Evolutionary conservation across 2,888 invertebrate genomes (phyloP).

Genomic region (Elmis aenea): DNA sequence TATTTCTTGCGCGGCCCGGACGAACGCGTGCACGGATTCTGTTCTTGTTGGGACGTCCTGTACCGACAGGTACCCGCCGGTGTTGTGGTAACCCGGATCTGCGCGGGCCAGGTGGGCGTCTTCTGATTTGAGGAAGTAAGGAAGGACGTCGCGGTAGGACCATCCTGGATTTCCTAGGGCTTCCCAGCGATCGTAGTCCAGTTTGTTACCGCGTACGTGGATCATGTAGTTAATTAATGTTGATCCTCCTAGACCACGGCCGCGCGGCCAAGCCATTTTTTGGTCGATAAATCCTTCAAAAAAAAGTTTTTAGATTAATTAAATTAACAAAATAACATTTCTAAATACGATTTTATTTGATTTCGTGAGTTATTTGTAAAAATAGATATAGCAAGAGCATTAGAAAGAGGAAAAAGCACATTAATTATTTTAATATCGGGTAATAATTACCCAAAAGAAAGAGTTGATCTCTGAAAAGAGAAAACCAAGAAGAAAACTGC

Average conservation of each 20-base stretch:
- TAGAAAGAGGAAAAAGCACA: no score
- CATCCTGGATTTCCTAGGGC: constrained; percentile 47
- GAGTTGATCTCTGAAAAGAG: no score
- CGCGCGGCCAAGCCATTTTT: constrained; percentile 46
- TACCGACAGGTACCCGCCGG: constrained; percentile 43
- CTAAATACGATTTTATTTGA: no score
- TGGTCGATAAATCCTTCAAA: constrained; percentile 45
- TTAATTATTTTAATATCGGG: no score
- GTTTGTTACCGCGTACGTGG: constrained; percentile 53
- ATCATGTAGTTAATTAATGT: constrained; percentile 49
- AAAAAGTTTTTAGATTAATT: no score
- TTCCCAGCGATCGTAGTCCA: constrained; percentile 63
- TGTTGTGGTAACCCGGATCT: constrained; percentile 40
- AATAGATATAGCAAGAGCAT: no score
- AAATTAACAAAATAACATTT: no score
- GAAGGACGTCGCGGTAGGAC: constrained; percentile 48
- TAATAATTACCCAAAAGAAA: no score
- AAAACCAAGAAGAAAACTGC: no score
- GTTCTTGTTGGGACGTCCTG: constrained; percentile 46
- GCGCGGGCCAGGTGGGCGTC: constrained; percentile 37
- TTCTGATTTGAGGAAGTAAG: constrained; percentile 43
- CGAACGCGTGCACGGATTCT: constrained; percentile 51
- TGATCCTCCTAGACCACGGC: constrained; percentile 50
- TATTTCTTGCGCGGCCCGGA: constrained; percentile 59
- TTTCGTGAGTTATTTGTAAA: no score